A percentile compares a stretch with the other conserved stretches of the same genome.
These are phyloP conservation scores for Drosophila ananassae DNA, from an alignment of 1,140 invertebrate genomes.

Conservation along the genomic window DNA sequence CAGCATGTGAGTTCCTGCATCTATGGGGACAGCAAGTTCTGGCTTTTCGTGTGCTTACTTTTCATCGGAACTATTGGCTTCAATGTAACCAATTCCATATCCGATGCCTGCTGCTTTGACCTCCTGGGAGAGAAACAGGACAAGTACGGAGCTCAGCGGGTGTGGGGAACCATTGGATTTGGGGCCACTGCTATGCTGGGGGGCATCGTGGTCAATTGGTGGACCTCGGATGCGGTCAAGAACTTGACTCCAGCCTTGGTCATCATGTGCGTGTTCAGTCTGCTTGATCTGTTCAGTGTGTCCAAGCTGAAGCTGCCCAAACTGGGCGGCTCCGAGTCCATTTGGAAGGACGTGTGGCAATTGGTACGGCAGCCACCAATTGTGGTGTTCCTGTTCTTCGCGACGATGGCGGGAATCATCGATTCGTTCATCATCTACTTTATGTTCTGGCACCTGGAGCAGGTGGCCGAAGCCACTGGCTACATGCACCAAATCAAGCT, in stretches of 20 bases:
- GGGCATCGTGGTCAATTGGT: conserved; percentile 87
- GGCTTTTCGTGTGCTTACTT: conserved; percentile 89
- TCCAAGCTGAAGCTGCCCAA: conserved; percentile 86
- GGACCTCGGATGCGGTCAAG: conserved; percentile 85
- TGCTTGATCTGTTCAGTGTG: conserved; percentile 88
- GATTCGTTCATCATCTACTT: conserved; percentile 92
- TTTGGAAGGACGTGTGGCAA: conserved; percentile 86
- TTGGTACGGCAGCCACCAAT: conserved; percentile 87
- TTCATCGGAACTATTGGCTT: conserved; percentile 90
- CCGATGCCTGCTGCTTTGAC: conserved; percentile 92
- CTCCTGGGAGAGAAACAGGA: conserved; percentile 88
- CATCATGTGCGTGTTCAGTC: conserved; percentile 87
- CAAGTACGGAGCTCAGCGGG: conserved; percentile 90
- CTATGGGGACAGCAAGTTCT: conserved; percentile 87
- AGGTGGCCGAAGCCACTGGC: conserved; percentile 87
- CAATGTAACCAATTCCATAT: conserved; percentile 91
- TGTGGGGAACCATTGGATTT: conserved; percentile 92
- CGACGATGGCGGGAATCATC: conserved; percentile 89
- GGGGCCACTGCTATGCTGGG: conserved; percentile 88
- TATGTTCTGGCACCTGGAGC: conserved; percentile 91
- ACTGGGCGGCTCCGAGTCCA: conserved; percentile 87
- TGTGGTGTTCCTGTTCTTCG: conserved; percentile 88
- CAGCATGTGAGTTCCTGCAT: conserved; percentile 72
- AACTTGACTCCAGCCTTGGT: conserved; percentile 89
- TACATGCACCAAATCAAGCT: conserved; percentile 88